phyloP scores from a whole-genome alignment of 2,113 vertebrate species.

The Gasterosteus nipponicus region DNA sequence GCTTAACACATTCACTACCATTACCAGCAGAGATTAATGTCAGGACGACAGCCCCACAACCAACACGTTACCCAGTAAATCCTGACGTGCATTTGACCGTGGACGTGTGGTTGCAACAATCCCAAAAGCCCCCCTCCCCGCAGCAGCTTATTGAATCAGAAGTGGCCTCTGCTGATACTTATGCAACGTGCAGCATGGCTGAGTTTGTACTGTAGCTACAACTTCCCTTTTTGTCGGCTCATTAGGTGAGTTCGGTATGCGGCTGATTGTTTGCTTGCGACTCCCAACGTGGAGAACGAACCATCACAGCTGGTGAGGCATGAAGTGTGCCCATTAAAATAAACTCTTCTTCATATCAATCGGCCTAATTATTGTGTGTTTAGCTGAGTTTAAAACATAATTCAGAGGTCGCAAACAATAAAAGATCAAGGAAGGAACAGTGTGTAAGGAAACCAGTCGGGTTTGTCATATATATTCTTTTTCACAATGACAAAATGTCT shows the following conservation, averaged over 20 bases:
- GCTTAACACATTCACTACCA: slow-evolving; percentile 36
- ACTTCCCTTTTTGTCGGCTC: slow-evolving; percentile 23
- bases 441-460: slow-evolving; percentile 17
- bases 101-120: slow-evolving; percentile 22
- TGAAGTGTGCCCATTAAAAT: slow-evolving; percentile 15
- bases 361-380: not conserved
- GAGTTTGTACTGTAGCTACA: slow-evolving; percentile 31
- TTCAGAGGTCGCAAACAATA: not conserved
- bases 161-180: slow-evolving; percentile 40
- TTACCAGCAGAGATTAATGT: slow-evolving; percentile 52
- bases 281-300: not conserved
- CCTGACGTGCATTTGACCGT: slow-evolving; percentile 43
- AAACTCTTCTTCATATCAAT: not conserved
- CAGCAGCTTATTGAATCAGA: slow-evolving; percentile 57
- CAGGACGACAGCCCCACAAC: slow-evolving; percentile 45
- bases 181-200: slow-evolving; percentile 31
- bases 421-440: not conserved
- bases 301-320: not conserved
- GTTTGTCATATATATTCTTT: slow-evolving; percentile 37
- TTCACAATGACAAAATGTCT: slow-evolving; percentile 34
- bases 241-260: slow-evolving; percentile 12
- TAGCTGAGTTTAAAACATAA: not conserved
- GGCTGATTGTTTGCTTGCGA: slow-evolving; percentile 9
- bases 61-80: slow-evolving; percentile 57
- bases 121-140: slow-evolving; percentile 35